These are phyloP conservation scores for Epizoanthus scotinus DNA, from an alignment of 92 coral and sea anemone species.

Conservation along the genomic window DNA sequence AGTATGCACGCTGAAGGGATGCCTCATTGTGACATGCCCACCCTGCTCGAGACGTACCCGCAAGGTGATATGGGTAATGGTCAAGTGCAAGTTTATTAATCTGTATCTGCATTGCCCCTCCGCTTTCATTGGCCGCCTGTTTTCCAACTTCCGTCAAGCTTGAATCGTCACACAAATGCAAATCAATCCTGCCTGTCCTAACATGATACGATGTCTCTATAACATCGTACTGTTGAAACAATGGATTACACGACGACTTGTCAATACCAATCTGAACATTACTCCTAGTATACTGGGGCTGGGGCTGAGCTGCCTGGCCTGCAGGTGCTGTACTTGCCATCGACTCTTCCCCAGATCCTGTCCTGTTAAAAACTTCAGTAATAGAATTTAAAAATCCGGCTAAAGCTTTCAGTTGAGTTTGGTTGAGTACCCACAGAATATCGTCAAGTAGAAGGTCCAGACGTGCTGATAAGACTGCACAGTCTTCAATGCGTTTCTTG, in stretches of 20 bases:
- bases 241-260: constrained; percentile 50
- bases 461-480: constrained; percentile 90
- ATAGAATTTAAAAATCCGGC: constrained; percentile 81
- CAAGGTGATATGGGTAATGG: constrained; percentile 92
- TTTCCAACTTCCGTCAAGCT: constrained; percentile 48
- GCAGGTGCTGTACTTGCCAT: constrained; percentile 51
- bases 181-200: constrained; percentile 85
- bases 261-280: constrained; percentile 55
- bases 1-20: constrained; percentile 87
- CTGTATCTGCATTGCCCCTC: constrained; percentile 95
- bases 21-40: constrained; percentile 99
- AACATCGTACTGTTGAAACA: constrained; percentile 80
- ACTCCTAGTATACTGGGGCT: constrained; percentile 49
- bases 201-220: constrained; percentile 88
- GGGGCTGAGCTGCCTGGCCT: constrained; percentile 59
- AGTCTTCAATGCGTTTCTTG: constrained; percentile 90
- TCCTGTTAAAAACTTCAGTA: constrained; percentile 64
- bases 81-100: constrained; percentile 86
- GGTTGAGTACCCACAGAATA: constrained; percentile 92
- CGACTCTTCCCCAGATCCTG: constrained; percentile 55
- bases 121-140: constrained; percentile 39
- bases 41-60: constrained; percentile 87
- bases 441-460: constrained; percentile 89
- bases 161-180: constrained; percentile 92
- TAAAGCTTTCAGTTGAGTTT: constrained; percentile 83